Conservation (phyloP, 2,113 vertebrate species). For the Chauna torquata region DNA sequence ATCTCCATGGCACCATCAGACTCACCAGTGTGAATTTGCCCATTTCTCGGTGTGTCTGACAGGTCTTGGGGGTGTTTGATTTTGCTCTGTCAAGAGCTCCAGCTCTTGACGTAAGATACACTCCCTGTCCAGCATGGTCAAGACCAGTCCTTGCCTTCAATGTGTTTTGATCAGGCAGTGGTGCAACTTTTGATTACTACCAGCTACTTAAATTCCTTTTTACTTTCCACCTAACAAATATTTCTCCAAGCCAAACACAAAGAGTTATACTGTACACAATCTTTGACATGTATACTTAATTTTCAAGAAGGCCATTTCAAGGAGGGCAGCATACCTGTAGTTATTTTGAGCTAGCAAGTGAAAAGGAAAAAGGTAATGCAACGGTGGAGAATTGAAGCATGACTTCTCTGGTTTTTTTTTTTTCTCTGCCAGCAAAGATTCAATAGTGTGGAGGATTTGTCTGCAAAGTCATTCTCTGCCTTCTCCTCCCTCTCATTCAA, state of each 20-base stretch:
- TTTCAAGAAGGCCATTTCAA: constrained; percentile 36
- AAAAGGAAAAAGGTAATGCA: constrained; percentile 43
- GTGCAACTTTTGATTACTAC: background rate
- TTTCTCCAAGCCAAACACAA: constrained; percentile 13
- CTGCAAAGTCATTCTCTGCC: constrained; percentile 12
- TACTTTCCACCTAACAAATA: constrained; percentile 15
- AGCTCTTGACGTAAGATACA: background rate
- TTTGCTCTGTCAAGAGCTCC: background rate
- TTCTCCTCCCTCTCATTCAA: background rate
- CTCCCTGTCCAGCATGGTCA: background rate
- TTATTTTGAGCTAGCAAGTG: constrained; percentile 12
- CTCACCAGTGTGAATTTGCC: background rate
- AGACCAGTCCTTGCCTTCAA: background rate
- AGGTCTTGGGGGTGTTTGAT: background rate
- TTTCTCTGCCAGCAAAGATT: constrained; percentile 24
- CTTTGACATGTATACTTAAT: constrained; percentile 23
- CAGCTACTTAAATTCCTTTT: background rate
- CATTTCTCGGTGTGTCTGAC: background rate
- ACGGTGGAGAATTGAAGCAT: constrained; percentile 28
- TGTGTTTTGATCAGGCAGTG: background rate
- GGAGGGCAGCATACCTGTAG: constrained; percentile 19
- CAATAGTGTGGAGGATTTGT: constrained; percentile 10
- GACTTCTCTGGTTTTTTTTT: constrained; percentile 41
- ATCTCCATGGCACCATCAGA: background rate
- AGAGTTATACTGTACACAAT: constrained; percentile 1